Percentiles rank a stretch among this genome's conserved stretches.
Evolutionary conservation across 2,113 vertebrate genomes (phyloP).

Genomic region (Brachypteracias leptosomus): DNA sequence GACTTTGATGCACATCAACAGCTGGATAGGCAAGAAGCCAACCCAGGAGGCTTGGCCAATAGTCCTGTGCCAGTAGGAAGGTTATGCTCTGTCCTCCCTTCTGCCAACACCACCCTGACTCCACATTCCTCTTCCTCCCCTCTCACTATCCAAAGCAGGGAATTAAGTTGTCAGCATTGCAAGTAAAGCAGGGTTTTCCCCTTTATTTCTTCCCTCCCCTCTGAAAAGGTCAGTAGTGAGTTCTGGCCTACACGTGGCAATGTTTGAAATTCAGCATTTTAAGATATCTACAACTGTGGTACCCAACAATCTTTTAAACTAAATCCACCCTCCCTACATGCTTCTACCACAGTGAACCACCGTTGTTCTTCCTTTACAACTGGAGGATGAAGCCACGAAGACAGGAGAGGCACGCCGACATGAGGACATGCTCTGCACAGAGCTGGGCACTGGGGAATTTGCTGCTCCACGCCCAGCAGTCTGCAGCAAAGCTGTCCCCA

Average conservation of each 20-base stretch:
- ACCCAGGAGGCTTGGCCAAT: not conserved
- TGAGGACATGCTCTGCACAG: rapidly evolving
- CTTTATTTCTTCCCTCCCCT: not conserved
- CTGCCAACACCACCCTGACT: not conserved
- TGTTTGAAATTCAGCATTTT: not conserved
- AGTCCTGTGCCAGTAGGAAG: not conserved
- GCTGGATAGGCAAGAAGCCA: constrained; percentile 7
- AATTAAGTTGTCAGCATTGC: not conserved
- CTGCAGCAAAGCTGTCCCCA: not conserved
- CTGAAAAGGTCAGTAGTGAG: not conserved
- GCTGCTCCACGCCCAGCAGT: not conserved
- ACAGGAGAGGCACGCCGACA: not conserved
- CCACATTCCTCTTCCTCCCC: not conserved
- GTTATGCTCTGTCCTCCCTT: not conserved
- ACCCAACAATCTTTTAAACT: not conserved
- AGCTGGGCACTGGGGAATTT: not conserved
- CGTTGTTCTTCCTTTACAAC: not conserved
- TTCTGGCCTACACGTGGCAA: not conserved
- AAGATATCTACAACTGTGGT: not conserved
- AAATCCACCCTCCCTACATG: not conserved
- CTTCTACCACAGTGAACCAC: not conserved
- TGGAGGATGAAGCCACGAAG: rapidly evolving
- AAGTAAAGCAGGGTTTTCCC: not conserved
- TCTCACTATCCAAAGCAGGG: not conserved
- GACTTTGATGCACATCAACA: not conserved